Evolutionary conservation across 2,888 invertebrate genomes (phyloP).

Genomic region (Machimus rusticus): DNA sequence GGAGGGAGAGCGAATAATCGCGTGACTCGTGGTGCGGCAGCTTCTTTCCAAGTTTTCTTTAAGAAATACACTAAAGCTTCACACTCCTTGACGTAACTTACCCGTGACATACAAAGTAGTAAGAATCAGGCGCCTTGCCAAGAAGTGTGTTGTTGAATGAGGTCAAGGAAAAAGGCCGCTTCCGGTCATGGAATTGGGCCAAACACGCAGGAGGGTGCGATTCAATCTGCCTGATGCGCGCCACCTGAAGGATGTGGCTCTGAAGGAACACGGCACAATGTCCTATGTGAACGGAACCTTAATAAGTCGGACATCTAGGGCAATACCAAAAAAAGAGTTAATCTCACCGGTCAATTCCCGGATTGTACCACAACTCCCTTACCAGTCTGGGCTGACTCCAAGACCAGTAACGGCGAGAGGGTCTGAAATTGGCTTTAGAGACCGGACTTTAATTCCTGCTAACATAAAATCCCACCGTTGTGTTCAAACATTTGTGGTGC

Average conservation of each 20-base stretch:
- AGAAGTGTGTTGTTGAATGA: neutral
- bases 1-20: neutral
- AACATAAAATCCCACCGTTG: neutral
- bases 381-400: neutral
- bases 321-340: neutral
- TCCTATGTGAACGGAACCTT: constrained; percentile 29
- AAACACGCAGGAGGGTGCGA: constrained; percentile 26
- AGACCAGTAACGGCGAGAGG: neutral
- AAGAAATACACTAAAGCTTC: constrained; percentile 1
- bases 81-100: constrained; percentile 26
- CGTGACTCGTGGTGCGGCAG: constrained; percentile 13
- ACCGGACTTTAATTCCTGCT: neutral
- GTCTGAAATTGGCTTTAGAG: neutral
- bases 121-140: neutral
- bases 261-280: constrained; percentile 2
- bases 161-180: constrained; percentile 5
- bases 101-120: constrained; percentile 12
- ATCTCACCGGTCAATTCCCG: neutral
- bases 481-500: neutral
- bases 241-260: neutral
- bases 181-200: constrained; percentile 18
- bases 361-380: neutral
- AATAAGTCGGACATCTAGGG: neutral
- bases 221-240: constrained; percentile 12
- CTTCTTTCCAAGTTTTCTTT: constrained; percentile 8